Conservation (phyloP, 2,888 invertebrate species). For the Kryphioiulus occultus region DNA sequence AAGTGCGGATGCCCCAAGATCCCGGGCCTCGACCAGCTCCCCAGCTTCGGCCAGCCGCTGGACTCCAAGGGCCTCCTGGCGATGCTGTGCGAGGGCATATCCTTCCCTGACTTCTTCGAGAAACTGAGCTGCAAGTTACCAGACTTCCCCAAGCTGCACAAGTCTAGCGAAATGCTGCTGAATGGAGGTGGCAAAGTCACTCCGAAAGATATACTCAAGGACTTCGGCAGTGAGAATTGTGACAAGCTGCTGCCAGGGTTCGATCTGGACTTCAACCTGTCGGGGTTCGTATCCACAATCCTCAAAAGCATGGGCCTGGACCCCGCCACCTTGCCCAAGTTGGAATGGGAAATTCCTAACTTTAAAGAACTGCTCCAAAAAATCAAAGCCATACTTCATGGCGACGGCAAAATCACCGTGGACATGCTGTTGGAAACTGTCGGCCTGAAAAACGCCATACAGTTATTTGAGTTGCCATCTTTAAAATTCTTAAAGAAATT, state of each 20-base stretch:
- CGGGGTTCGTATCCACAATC: not conserved
- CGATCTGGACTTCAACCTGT: not conserved
- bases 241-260: not conserved
- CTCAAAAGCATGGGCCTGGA: not conserved
- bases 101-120: not conserved
- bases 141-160: not conserved
- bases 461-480: not conserved
- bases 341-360: not conserved
- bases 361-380: not conserved
- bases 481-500: not conserved
- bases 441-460: not conserved
- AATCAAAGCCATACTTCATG: not conserved
- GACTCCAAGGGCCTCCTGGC: not conserved
- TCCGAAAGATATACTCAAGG: not conserved
- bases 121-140: not conserved
- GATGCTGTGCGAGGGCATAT: not conserved
- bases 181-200: not conserved
- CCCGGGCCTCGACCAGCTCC: not conserved
- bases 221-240: not conserved
- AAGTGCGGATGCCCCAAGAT: not conserved
- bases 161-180: not conserved
- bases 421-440: not conserved
- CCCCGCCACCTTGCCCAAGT: not conserved
- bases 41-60: not conserved
- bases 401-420: not conserved